Evolutionary conservation across 2,888 invertebrate species (phyloP), one percentile per base, ranked within the genome.

Genomic region (Pachydiplax longipennis): DNA sequence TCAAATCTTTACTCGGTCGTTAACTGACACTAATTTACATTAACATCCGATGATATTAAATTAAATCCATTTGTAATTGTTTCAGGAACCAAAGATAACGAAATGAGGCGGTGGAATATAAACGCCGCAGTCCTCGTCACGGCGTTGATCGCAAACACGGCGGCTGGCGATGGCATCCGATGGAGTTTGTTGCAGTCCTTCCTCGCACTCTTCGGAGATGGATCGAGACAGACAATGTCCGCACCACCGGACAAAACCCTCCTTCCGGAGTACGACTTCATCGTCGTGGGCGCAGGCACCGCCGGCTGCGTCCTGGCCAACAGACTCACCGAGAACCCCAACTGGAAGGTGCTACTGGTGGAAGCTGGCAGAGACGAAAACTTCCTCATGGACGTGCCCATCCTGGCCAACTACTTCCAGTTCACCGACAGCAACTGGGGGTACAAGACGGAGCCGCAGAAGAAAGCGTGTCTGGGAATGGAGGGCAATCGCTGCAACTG

Each of bases 361-460:
- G 97, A 97, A 94, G 97, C 97, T 2, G 97, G 97, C 91, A 93
- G 93, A 6, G 93, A 94, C 13, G 97, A 97, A 94, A 96, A 96
- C 92, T 95, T 95, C 90, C 92, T 97, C 15, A 97, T 97, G 97
- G 97, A 97, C 93, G 95, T 97, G 48, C 97, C 97, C 0, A 94
- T 97, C n/a, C 93, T 96, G 3, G 97, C 96, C 3, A 96, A 96
- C 93, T 96, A 96, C 92, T 94, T 97, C 12, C 97, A 97, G 93
- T 95, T 96, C 92, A 95, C 95, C 8, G 94, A 95, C 80, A 95
- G 97, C 81, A 97, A 97, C 93, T 95, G 95, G 95, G 94, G 94
- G 0, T 95, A 95, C 92, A 93, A 93, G 82, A 94, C 95, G 0
- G 94, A 95, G 92, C 94, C 94, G 15, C 94, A 95, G 93, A 92